Base-by-base conservation (phyloP, 2,797 vertebrate genomes). In the Gadopsis marmoratus region DNA sequence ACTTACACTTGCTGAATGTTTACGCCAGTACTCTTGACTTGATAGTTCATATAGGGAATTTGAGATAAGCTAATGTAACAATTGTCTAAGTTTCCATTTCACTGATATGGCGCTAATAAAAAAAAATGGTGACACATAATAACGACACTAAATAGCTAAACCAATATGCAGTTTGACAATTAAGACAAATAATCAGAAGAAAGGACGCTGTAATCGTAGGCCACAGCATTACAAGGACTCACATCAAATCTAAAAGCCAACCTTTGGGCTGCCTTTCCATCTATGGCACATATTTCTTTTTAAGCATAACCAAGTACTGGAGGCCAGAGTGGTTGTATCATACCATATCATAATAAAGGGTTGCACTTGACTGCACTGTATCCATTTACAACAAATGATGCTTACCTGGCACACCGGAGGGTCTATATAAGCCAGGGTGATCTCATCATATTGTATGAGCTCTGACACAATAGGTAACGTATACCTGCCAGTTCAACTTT, bases 271-370 rank as follows among this genome's bases (percentile, higher is more conserved):
- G 3, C 13, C 47, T 50, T 21, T 69, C 19, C 16, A 43, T 71
- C 47, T 48, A 43, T 16, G 8, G 16, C n/a, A 45, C 14, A 14
- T 13, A 16, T 7, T 39, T 6, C 54, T 63, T 60, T 53, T 73
- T 33, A 79, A 43, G 48, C 59, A n/a, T 17, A 31, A 5, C 10
- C 50, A 47, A 47, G 60, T 33, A 47, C 71, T 50, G 13, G n/a
- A 74, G 65, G 31, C 21, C 11, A 29, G 8, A 56, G 37, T 31
- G 31, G 53, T 79, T 77, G 12, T 50, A 54, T 81, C 68, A 74
- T 7, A 7, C 14, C 2, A 5, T 21, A 45, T 66, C 48, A 39
- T 4, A 51, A 56, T 33, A 35, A 35, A 47, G 21, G 17, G 14
- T 58, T 58, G 33, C 48, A 43, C 31, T 69, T 58, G 12, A 17